Evolutionary conservation across 1,140 invertebrate genomes (phyloP), one percentile per base, ranked within the genome.

Genomic region (Atta texana): DNA sequence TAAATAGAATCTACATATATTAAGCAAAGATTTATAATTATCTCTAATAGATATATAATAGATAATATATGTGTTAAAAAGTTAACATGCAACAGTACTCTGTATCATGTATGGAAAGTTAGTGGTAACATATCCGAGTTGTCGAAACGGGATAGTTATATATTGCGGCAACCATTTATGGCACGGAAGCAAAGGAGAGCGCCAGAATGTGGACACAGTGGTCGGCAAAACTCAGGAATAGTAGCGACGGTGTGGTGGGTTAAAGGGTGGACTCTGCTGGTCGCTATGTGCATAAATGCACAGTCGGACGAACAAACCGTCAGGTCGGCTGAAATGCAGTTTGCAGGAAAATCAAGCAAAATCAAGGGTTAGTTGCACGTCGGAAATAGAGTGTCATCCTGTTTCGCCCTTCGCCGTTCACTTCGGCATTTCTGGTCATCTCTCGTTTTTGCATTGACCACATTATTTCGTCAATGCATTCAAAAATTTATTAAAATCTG

Each of bases 311-410:
- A 87, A 64, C 88, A 89, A 85, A 88, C 44, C 88, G 86, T 90
- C 81, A 82, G 68, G 39, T 49, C 24, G 77, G 87, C 49, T 84
- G 71, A 87, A 72, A 76, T 74, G 69, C 77, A 89, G 88, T 90
- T 90, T 90, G 89, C 86, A 89, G 85, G 88, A 76, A 89, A 82
- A 78, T 86, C 82, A 88, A 66, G 88, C 74, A 89, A 86, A 87
- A 89, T 74, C 89, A 87, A 55, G 78, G 66, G 53, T 80, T 57
- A 77, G 85, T 76, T 72, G 74, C 74, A 57, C 77, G 88, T 39
- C 85, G 89, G 89, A 90, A 90, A 90, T 89, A 55, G 85, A 87
- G 66, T 53, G 86, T 66, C 85, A 64, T 75, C 39, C 88, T 81
- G 87, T 89, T 89, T 87, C 72, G 72, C 16, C 24, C 71, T 84